phyloP scores from a whole-genome alignment of 2,888 invertebrate genomes.

The Tinea trinotella region DNA sequence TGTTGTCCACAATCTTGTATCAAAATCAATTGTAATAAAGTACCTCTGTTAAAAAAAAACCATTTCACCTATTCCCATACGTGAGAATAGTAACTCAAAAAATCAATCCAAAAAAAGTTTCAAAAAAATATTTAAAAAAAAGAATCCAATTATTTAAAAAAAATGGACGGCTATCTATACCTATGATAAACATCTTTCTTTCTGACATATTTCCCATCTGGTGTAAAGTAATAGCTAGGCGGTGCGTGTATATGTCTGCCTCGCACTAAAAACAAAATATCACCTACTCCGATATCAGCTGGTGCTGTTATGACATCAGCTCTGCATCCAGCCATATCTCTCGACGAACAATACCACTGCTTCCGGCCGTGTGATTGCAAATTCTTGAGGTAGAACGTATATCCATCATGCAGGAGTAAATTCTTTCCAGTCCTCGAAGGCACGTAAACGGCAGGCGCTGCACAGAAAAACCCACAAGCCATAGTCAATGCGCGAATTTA shows the following conservation, averaged over 20 bases:
- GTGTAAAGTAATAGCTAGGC: slow-evolving; percentile 61
- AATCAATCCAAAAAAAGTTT: not conserved
- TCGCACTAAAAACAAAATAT: slow-evolving; percentile 57
- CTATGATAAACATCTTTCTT: slow-evolving; percentile 61
- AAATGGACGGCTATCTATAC: slow-evolving; percentile 48
- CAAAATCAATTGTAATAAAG: no score
- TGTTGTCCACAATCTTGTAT: no score
- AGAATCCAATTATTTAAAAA: not conserved
- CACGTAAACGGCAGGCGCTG: slow-evolving; percentile 65
- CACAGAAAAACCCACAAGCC: slow-evolving; percentile 28
- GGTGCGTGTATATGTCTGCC: slow-evolving; percentile 61
- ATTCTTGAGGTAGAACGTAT: slow-evolving; percentile 66
- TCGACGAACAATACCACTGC: slow-evolving; percentile 66
- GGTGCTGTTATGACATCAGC: slow-evolving; percentile 66
- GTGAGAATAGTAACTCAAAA: no score
- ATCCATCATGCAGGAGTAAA: slow-evolving; percentile 58
- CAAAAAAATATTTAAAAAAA: slow-evolving; percentile 6
- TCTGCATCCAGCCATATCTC: slow-evolving; percentile 64
- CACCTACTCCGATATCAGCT: slow-evolving; percentile 40
- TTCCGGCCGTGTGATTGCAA: slow-evolving; percentile 60
- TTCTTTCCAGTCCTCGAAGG: slow-evolving; percentile 66
- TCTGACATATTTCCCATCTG: slow-evolving; percentile 62
- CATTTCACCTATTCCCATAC: no score
- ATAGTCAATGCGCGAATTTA: not conserved
- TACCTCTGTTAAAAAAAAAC: no score